Percentiles rank a stretch among this genome's conserved stretches.
These are phyloP conservation scores for Antechinus stuartii DNA, from an alignment of 2,113 vertebrate species.

Conservation along the genomic window DNA sequence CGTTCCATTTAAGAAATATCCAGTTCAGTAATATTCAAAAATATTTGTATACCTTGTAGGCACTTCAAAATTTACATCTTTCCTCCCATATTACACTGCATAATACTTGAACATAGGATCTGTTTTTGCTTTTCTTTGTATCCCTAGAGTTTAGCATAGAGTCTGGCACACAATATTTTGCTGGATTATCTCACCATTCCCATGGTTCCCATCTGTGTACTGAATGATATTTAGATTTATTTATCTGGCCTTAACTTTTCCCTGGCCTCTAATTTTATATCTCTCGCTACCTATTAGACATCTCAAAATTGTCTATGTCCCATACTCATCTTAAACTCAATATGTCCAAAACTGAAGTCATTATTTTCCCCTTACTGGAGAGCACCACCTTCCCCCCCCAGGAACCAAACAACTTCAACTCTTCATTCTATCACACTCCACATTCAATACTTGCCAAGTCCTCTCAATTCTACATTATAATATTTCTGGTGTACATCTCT, in stretches of 20 bases:
- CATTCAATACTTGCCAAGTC: neutral
- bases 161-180: neutral
- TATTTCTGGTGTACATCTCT: neutral
- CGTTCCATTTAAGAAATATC: no score
- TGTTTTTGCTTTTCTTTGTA: neutral
- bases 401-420: neutral
- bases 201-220: neutral
- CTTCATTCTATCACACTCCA: neutral
- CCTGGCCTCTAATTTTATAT: neutral
- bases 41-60: no score
- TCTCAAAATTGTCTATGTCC: neutral
- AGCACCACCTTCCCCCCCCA: neutral
- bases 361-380: no score
- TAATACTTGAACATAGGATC: neutral
- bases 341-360: no score
- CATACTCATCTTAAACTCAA: neutral
- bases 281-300: neutral
- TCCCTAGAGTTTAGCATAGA: neutral
- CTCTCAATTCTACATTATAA: neutral
- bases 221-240: neutral
- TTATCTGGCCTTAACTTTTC: neutral
- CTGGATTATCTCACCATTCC: neutral
- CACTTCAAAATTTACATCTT: neutral
- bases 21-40: no score
- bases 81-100: neutral